A percentile compares a stretch with the other conserved stretches of the same genome.
Conservation (phyloP, 2,888 invertebrate genomes). For the Globia sparganii region DNA sequence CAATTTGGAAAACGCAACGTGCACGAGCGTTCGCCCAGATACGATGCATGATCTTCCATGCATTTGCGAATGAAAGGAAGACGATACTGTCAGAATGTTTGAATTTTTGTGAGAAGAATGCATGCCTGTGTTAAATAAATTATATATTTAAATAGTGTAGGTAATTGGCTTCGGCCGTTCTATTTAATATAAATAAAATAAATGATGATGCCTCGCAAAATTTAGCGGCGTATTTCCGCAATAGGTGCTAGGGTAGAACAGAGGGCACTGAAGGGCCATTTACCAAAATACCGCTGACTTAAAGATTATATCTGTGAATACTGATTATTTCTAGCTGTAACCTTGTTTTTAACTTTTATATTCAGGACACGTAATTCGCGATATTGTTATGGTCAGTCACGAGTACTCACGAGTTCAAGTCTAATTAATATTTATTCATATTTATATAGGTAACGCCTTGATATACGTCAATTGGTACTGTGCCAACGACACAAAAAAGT, state of each 20-base stretch:
- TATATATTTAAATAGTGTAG: no score
- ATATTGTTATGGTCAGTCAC: constrained; percentile 18
- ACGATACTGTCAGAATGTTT: no score
- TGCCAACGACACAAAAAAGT: constrained; percentile 30
- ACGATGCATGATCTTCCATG: no score
- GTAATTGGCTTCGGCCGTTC: no score
- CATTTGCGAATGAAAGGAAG: no score
- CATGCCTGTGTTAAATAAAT: no score
- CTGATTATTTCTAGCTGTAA: not conserved
- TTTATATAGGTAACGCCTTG: not conserved
- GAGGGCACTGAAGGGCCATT: not conserved
- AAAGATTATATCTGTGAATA: not conserved
- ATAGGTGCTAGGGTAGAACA: no score
- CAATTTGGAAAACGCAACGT: not conserved
- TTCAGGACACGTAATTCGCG: constrained; percentile 12
- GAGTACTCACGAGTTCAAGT: constrained; percentile 4
- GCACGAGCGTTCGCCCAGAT: not conserved
- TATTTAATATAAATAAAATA: no score
- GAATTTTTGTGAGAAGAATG: no score
- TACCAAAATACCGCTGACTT: not conserved
- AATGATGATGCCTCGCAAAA: no score
- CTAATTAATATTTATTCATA: constrained; percentile 21
- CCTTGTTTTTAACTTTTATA: constrained; percentile 3
- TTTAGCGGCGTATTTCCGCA: not conserved
- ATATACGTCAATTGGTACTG: constrained; percentile 27